phyloP scores from a whole-genome alignment of 1,140 invertebrate species.

The Formica exsecta region DNA sequence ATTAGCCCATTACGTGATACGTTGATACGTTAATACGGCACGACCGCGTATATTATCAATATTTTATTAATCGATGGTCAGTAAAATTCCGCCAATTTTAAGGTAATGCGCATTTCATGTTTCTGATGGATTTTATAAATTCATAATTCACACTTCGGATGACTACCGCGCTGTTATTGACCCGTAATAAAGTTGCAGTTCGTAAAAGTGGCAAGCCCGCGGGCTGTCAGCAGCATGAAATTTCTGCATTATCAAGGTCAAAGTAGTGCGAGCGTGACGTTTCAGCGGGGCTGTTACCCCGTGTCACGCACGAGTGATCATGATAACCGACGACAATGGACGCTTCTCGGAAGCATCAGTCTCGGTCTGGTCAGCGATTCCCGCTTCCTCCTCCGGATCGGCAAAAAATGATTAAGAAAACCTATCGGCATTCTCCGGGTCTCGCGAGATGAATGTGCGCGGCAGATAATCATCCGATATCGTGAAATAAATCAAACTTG shows the following conservation, averaged over 20 bases:
- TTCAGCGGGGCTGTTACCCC: constrained; percentile 66
- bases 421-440: constrained; percentile 64
- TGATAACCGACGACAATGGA: constrained; percentile 74
- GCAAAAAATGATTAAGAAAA: constrained; percentile 70
- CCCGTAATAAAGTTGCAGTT: constrained; percentile 58
- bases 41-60: constrained; percentile 46
- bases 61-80: constrained; percentile 53
- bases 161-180: constrained; percentile 34
- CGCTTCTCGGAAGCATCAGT: constrained; percentile 73
- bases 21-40: constrained; percentile 28
- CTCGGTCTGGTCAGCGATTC: constrained; percentile 54
- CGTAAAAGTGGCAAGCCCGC: constrained; percentile 49
- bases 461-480: constrained; percentile 65
- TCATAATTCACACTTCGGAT: constrained; percentile 41
- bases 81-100: constrained; percentile 34
- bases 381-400: constrained; percentile 58
- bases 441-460: constrained; percentile 29
- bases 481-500: constrained; percentile 69
- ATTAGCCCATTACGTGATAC: constrained; percentile 39
- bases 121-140: constrained; percentile 32
- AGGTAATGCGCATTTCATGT: constrained; percentile 49
- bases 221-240: constrained; percentile 62
- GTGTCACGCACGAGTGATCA: constrained; percentile 71
- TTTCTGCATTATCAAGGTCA: constrained; percentile 74
- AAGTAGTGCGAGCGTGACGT: constrained; percentile 70